phyloP scores from a whole-genome alignment of 2,797 vertebrate species.

The Choloepus didactylus region DNA sequence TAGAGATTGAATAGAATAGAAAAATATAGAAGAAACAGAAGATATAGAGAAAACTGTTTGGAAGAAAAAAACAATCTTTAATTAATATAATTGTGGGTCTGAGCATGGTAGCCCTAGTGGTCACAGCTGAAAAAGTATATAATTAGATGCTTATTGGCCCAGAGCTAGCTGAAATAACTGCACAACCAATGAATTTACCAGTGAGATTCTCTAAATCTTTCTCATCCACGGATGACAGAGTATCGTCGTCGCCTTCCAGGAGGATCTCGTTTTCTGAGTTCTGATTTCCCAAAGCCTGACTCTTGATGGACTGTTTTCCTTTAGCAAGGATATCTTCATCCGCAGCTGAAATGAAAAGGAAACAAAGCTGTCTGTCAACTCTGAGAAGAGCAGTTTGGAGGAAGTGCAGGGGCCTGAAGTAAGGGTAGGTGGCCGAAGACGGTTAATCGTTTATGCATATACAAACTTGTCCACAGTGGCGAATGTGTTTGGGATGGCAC shows the following conservation, averaged over 20 bases:
- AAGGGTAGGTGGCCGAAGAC: slow-evolving; percentile 56
- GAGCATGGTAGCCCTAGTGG: slow-evolving; percentile 25
- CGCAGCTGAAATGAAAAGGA: slow-evolving; percentile 90
- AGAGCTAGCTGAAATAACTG: slow-evolving; percentile 69
- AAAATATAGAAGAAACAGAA: slow-evolving; percentile 65
- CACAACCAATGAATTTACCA: slow-evolving; percentile 89
- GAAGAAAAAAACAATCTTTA: slow-evolving; percentile 75
- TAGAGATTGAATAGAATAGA: not conserved
- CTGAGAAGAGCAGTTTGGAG: slow-evolving; percentile 19
- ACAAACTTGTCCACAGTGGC: not conserved
- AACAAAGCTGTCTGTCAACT: slow-evolving; percentile 79
- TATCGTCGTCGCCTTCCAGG: slow-evolving; percentile 96
- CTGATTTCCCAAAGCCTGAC: slow-evolving; percentile 95
- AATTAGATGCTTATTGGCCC: slow-evolving; percentile 68
- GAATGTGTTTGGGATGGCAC: slow-evolving; percentile 47
- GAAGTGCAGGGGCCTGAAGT: slow-evolving; percentile 64
- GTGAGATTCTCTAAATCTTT: slow-evolving; percentile 97
- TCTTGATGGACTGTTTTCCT: slow-evolving; percentile 96
- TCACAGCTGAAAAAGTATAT: slow-evolving; percentile 69
- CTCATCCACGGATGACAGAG: slow-evolving; percentile 96
- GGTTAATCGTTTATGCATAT: slow-evolving; percentile 60
- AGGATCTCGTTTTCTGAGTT: slow-evolving; percentile 94
- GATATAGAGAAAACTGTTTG: slow-evolving; percentile 40
- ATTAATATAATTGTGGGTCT: slow-evolving; percentile 59
- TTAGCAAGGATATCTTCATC: slow-evolving; percentile 96